Conservation (phyloP, 1,140 invertebrate genomes). For the Zaprionus inermis region DNA sequence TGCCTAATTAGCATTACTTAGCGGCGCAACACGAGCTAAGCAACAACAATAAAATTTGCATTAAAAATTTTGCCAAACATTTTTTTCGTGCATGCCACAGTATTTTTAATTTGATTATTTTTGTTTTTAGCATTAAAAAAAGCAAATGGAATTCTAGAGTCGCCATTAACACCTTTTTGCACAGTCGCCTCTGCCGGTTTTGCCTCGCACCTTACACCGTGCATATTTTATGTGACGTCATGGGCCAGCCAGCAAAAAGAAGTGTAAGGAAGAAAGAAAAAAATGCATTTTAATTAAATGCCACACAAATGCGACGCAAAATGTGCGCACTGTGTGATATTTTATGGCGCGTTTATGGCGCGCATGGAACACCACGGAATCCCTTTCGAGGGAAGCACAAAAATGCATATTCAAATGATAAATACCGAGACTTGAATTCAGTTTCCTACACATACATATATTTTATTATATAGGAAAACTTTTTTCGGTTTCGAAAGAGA, state of each 20-base stretch:
- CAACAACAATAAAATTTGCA: conserved; percentile 61
- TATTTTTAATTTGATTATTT: conserved; percentile 54
- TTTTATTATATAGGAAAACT: not conserved
- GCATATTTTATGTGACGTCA: conserved; percentile 77
- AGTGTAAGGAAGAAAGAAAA: not conserved
- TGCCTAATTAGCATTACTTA: conserved; percentile 78
- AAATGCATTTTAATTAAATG: conserved; percentile 80
- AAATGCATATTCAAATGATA: conserved; percentile 1
- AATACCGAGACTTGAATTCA: not conserved
- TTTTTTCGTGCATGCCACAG: conserved; percentile 12
- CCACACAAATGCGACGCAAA: conserved; percentile 75
- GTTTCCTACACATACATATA: not conserved
- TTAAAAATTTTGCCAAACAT: conserved; percentile 60
- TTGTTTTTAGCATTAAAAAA: conserved; percentile 29
- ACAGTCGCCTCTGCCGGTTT: conserved; percentile 39
- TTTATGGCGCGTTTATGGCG: conserved; percentile 42
- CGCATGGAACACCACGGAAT: not conserved
- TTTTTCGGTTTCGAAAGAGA: not conserved
- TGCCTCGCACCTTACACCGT: not conserved
- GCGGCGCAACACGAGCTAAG: conserved; percentile 34
- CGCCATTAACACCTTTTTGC: conserved; percentile 80
- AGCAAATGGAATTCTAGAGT: conserved; percentile 81
- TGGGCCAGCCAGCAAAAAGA: conserved; percentile 20
- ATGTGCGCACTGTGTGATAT: conserved; percentile 69
- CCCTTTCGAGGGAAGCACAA: not conserved